These are phyloP conservation scores for Brachyistius frenatus DNA, from an alignment of 2,113 vertebrate species.

Conservation along the genomic window DNA sequence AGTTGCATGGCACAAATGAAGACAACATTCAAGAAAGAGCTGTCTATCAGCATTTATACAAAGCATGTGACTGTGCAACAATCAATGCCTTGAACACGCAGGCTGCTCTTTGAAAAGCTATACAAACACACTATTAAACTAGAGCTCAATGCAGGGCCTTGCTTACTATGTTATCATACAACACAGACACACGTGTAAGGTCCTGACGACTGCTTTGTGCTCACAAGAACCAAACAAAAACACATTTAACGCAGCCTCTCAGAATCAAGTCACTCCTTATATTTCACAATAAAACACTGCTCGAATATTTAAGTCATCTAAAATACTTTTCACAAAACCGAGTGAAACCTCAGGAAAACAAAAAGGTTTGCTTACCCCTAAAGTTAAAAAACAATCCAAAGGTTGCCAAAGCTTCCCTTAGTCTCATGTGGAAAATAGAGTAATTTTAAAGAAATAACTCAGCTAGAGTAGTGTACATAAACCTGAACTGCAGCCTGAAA, in stretches of 20 bases:
- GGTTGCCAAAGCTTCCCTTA: background rate
- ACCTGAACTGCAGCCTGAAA: background rate
- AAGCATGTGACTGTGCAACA: slow-evolving; percentile 48
- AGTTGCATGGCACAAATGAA: slow-evolving; percentile 57
- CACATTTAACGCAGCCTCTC: slow-evolving; percentile 44
- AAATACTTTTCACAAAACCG: slow-evolving; percentile 10
- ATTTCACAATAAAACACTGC: slow-evolving; percentile 29
- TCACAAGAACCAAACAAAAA: slow-evolving; percentile 71
- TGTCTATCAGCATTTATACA: slow-evolving; percentile 74
- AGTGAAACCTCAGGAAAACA: background rate
- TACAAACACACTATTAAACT: slow-evolving; percentile 64
- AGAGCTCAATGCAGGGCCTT: slow-evolving; percentile 64
- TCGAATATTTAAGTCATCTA: slow-evolving; percentile 15
- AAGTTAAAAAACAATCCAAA: slow-evolving; percentile 35
- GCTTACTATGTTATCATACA: slow-evolving; percentile 67
- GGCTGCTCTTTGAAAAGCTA: slow-evolving; percentile 64
- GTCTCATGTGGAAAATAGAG: background rate
- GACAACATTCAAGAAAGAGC: slow-evolving; percentile 55
- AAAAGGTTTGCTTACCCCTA: slow-evolving; percentile 23
- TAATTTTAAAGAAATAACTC: slow-evolving; percentile 16
- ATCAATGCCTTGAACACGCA: slow-evolving; percentile 52
- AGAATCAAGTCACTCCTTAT: slow-evolving; percentile 12
- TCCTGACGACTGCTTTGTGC: slow-evolving; percentile 62
- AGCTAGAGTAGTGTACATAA: background rate
- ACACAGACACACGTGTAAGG: slow-evolving; percentile 50